Percentiles rank a stretch among this genome's conserved stretches.
Evolutionary conservation across 1,140 invertebrate species (phyloP).

Genomic region (Heterodera carotae): DNA sequence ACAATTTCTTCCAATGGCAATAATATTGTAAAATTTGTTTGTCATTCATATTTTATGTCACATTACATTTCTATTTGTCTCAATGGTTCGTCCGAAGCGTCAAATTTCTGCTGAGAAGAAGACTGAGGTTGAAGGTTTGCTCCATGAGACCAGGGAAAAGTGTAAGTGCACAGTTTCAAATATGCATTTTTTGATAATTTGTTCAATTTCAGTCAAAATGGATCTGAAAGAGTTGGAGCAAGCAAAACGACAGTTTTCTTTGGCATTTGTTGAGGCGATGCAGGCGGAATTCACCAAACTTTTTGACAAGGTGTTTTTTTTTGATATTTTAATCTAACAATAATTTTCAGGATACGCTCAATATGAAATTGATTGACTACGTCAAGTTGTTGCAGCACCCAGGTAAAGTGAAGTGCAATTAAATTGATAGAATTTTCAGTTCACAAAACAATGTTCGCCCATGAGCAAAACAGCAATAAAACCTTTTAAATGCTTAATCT

Average conservation of each 20-base stretch:
- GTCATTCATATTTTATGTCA: no score
- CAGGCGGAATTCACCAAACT: slow-evolving; percentile 15
- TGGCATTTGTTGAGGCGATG: not conserved
- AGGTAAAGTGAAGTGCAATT: not conserved
- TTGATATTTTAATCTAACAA: not conserved
- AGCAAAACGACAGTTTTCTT: slow-evolving; percentile 15
- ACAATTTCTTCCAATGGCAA: no score
- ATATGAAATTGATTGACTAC: slow-evolving; percentile 14
- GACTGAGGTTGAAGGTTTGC: not conserved
- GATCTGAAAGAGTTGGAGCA: slow-evolving; percentile 10
- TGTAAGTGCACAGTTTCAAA: slow-evolving; percentile 8
- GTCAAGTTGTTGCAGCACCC: not conserved
- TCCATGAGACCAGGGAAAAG: not conserved
- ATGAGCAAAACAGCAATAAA: no score
- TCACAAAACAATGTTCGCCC: no score
- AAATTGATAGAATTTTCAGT: no score
- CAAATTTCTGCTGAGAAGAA: slow-evolving; percentile 3
- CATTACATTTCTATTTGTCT: no score
- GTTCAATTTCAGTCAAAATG: not conserved
- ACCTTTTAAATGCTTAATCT: no score
- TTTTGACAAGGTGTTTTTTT: not conserved
- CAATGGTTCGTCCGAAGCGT: slow-evolving; percentile 9
- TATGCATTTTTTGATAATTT: not conserved
- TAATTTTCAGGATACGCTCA: not conserved
- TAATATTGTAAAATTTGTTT: no score